phyloP scores from a whole-genome alignment of 2,888 invertebrate genomes.

The Pilophorus perplexus region DNA sequence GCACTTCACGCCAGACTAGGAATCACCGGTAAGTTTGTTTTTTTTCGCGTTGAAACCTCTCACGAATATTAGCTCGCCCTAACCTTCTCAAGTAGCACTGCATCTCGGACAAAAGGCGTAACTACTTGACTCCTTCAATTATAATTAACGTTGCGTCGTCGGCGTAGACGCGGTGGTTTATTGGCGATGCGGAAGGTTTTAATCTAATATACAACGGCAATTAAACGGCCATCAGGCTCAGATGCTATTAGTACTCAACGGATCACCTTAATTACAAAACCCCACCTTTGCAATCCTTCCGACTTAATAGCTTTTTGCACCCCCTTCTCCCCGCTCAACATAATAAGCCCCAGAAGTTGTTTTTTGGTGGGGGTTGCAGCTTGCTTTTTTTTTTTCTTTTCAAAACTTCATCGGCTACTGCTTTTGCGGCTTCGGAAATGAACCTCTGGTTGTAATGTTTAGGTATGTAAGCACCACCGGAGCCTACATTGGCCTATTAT shows the following conservation, averaged over 20 bases:
- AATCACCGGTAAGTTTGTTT: conserved; percentile 42
- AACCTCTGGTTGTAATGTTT: conserved; percentile 9
- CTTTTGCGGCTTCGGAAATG: conserved; percentile 18
- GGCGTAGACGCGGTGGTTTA: conserved; percentile 37
- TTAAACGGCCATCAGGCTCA: conserved; percentile 34
- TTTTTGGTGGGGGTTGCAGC: too few species aligned
- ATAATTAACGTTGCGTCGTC: conserved; percentile 37
- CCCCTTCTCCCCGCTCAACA: conserved; percentile 2
- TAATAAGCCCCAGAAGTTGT: conserved; percentile 12
- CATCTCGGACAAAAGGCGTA: too few species aligned
- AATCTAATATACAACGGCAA: conserved; percentile 40
- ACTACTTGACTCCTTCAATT: conserved; percentile 24
- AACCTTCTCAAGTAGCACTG: conserved; percentile 9
- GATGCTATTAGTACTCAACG: conserved; percentile 34
- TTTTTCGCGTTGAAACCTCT: too few species aligned
- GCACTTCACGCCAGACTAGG: conserved; percentile 46
- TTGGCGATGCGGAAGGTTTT: conserved; percentile 25
- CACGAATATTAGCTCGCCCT: too few species aligned
- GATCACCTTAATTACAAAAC: conserved; percentile 36
- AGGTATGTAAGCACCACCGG: conserved; percentile 7
- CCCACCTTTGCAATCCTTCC: conserved; percentile 2
- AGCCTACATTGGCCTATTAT: too few species aligned
- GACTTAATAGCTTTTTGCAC: conserved; percentile 31
- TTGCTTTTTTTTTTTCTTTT: conserved; percentile 18
- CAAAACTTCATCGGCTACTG: conserved; percentile 17